These are phyloP conservation scores for Calidris pygmaea DNA, from an alignment of 2,113 vertebrate genomes.

Conservation along the genomic window DNA sequence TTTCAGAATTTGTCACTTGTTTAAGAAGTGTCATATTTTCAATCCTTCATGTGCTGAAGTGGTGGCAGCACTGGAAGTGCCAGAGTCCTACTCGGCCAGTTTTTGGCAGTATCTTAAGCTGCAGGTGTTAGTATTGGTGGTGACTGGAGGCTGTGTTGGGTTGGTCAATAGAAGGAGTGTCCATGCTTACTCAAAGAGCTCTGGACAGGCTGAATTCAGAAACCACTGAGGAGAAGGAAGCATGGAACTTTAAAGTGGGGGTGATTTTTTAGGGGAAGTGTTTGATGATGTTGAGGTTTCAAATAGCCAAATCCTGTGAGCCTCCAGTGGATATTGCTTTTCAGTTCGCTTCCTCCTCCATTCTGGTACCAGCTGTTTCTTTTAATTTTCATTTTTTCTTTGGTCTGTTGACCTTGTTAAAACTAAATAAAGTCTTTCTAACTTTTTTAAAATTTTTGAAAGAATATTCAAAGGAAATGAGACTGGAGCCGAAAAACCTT, in stretches of 20 bases:
- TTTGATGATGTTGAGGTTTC: neutral
- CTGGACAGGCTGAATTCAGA: neutral
- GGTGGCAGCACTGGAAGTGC: neutral
- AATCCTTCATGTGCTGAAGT: neutral
- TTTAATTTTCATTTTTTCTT: neutral
- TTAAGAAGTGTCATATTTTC: neutral
- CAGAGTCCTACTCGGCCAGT: neutral
- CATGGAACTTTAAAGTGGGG: neutral
- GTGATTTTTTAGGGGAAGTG: neutral
- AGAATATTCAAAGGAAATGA: neutral
- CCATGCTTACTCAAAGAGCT: neutral
- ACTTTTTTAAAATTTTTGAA: neutral
- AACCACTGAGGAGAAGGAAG: neutral
- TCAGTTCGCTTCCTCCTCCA: neutral
- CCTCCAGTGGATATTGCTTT: neutral
- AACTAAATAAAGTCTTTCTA: neutral
- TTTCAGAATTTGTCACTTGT: neutral
- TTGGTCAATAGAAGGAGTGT: rapidly evolving
- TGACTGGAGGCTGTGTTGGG: neutral
- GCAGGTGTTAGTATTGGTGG: no score
- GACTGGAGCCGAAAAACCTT: neutral
- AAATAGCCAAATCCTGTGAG: neutral
- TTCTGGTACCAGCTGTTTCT: neutral
- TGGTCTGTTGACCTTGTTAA: neutral
- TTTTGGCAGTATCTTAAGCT: neutral